A percentile compares a stretch with the other conserved stretches of the same genome.
These are phyloP conservation scores for Philonicus albiceps DNA, from an alignment of 2,888 invertebrate species.

Conservation along the genomic window DNA sequence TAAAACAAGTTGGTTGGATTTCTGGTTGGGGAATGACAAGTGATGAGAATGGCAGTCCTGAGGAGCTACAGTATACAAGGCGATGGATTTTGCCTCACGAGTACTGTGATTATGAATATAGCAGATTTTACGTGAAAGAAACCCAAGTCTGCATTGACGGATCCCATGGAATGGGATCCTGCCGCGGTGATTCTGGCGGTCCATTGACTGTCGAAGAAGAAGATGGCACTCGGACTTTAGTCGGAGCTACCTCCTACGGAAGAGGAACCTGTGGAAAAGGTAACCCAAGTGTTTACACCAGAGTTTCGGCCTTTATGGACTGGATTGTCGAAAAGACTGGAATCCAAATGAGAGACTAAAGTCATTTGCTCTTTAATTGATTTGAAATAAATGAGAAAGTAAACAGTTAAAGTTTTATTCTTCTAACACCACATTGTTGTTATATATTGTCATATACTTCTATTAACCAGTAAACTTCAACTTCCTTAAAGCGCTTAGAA, in stretches of 20 bases:
- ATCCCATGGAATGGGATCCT: not conserved
- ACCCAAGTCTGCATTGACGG: not conserved
- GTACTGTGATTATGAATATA: not conserved
- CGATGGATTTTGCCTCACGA: not conserved
- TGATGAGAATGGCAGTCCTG: not conserved
- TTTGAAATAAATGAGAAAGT: not conserved
- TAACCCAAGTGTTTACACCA: not conserved
- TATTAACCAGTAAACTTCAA: too few relatives aligned
- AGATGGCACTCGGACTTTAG: not conserved
- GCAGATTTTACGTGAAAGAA: not conserved
- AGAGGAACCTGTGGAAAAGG: not conserved
- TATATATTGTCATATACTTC: too few relatives aligned
- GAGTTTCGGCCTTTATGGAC: not conserved
- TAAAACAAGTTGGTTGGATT: not conserved
- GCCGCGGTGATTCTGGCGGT: slow-evolving; percentile 14
- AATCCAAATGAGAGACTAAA: not conserved
- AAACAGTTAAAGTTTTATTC: not conserved
- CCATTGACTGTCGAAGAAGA: not conserved
- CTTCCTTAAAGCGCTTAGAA: too few relatives aligned
- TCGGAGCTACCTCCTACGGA: not conserved
- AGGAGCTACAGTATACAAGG: not conserved
- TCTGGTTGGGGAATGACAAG: not conserved
- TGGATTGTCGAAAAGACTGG: not conserved
- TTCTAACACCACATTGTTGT: not conserved
- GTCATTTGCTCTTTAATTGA: not conserved